phyloP scores from a whole-genome alignment of 2,797 vertebrate genomes.

The Scarus forsteni region DNA sequence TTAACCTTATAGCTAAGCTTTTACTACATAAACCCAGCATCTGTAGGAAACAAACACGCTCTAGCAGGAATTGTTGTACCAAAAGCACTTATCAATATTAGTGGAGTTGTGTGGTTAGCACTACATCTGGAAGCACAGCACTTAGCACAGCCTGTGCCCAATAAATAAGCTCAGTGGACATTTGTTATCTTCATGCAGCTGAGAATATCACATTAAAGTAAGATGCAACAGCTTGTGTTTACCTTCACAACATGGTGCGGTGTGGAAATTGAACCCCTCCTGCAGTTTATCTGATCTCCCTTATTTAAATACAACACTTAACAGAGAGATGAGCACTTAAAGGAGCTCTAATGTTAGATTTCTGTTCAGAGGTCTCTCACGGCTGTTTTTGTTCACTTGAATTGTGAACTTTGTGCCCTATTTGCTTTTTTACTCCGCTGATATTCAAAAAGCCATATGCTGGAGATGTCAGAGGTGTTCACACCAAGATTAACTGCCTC shows the following conservation, averaged over 20 bases:
- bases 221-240: conserved; percentile 52
- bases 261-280: conserved; percentile 11
- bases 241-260: conserved; percentile 29
- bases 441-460: conserved; percentile 34
- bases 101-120: neutral
- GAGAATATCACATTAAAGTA: conserved; percentile 53
- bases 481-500: neutral
- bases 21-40: neutral
- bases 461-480: conserved; percentile 35
- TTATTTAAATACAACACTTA: conserved; percentile 47
- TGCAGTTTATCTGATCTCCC: conserved; percentile 53
- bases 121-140: conserved; percentile 8
- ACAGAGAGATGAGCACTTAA: conserved; percentile 34
- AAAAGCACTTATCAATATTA: conserved; percentile 12
- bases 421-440: neutral
- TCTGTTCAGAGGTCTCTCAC: conserved; percentile 9
- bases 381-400: conserved; percentile 47
- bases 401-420: conserved; percentile 18
- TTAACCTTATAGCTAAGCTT: neutral
- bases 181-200: conserved; percentile 47
- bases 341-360: conserved; percentile 32
- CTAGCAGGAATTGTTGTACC: conserved; percentile 10
- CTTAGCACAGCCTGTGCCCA: conserved; percentile 6
- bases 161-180: conserved; percentile 26
- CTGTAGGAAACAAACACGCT: neutral